Evolutionary conservation across 2,797 vertebrate genomes (phyloP).

Genomic region (Thamnophis elegans): DNA sequence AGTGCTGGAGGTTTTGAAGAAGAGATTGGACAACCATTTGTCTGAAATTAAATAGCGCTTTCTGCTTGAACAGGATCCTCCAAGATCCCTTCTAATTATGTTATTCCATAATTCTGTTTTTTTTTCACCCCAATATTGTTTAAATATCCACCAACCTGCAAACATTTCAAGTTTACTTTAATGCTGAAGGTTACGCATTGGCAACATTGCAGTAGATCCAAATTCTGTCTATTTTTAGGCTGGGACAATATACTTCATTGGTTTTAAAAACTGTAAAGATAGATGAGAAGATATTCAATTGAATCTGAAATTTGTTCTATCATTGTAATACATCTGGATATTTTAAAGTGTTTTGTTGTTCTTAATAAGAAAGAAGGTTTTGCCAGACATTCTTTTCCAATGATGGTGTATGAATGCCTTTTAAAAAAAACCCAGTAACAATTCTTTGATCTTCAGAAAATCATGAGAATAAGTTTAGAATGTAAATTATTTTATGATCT

Average conservation of each 20-base stretch:
- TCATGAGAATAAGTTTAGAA: conserved; percentile 19
- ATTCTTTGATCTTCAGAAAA: conserved; percentile 53
- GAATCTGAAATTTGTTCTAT: neutral
- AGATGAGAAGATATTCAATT: neutral
- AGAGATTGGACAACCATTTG: too few species aligned
- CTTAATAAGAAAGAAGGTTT: conserved; percentile 22
- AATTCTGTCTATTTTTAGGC: neutral
- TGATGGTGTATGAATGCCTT: conserved; percentile 29
- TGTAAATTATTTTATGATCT: neutral
- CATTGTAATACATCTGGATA: neutral
- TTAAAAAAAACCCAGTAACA: conserved; percentile 26
- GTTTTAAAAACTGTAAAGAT: neutral
- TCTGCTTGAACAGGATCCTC: too few species aligned
- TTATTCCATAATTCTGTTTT: too few species aligned
- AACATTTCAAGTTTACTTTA: neutral
- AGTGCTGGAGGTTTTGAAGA: too few species aligned
- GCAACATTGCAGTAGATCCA: neutral
- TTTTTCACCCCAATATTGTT: neutral
- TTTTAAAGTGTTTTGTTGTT: neutral
- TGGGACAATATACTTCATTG: neutral
- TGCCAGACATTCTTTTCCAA: conserved; percentile 27
- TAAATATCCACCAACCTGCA: neutral
- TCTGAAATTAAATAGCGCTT: too few species aligned
- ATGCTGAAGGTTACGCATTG: neutral
- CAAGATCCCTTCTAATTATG: too few species aligned